Evolutionary conservation across 2,888 invertebrate genomes (phyloP), one percentile per base, ranked within the genome.

Genomic region (Miltochrista miniata): DNA sequence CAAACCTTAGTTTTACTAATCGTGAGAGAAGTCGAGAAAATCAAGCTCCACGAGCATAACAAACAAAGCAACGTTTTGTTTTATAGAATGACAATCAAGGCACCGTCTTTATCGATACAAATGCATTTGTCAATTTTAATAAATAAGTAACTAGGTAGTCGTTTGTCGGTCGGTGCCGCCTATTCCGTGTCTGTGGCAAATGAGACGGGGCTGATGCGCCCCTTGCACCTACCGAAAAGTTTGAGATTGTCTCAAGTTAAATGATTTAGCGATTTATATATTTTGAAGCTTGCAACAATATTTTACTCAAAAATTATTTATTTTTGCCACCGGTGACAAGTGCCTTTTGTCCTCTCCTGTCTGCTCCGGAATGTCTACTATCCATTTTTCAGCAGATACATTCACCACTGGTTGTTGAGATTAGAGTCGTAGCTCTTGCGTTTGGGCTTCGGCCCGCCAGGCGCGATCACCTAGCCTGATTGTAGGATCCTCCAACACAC

Each of bases 101-200:
- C 53, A 62, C 40, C 48, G 56, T 48, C 46, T 24, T 68, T 69
- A 59, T 56, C 43, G 54, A 13, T 54, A 63, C 59, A 58, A 61
- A 63, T 61, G 59, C 43, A 60, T 50, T 61, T 79, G 75, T 71
- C 78, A 74, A 80, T 79, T 81, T 79, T 72, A 74, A 76, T 83
- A 78, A 85, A 84, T 84, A 80, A 79, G 61, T 76, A 61, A 71
- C 64, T 67, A 76, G 72, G 72, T 63, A 66, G 71, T 59, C 65
- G 56, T 59, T 56, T 76, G 82, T 76, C 79, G 76, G 76, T 70
- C 71, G 72, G 83, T 55, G 61, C 85, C 90, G 89, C 90, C 90
- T 87, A 79, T 89, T 88, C 80, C 72, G 56, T 90, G 90, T 90
- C 82, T 74, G 67, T 68, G 75, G 80, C 73, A 83, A 89, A 90